Conservation (phyloP, 2,888 invertebrate genomes). For the Drosophila maculinotata region DNA sequence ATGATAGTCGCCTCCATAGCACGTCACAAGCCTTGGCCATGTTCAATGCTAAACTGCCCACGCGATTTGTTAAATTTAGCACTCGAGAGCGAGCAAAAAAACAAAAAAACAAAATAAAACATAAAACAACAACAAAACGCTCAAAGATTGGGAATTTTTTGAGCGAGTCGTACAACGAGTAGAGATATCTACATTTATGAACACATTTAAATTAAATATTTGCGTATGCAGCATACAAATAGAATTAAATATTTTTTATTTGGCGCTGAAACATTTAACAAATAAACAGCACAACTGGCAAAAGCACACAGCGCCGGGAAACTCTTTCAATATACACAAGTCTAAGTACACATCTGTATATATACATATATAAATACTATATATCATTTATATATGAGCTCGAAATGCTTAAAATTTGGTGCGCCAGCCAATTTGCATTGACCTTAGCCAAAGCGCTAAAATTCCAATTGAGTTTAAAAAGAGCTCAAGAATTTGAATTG, state of each 20-base stretch:
- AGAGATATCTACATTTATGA: slow-evolving; percentile 32
- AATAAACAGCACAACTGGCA: slow-evolving; percentile 43
- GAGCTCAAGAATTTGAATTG: slow-evolving; percentile 60
- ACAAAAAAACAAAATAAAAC: slow-evolving; percentile 15
- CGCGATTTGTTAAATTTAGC: slow-evolving; percentile 77
- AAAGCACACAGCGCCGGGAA: slow-evolving; percentile 26
- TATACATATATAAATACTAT: slow-evolving; percentile 2
- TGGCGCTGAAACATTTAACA: slow-evolving; percentile 43
- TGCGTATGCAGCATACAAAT: slow-evolving; percentile 44
- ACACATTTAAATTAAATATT: slow-evolving; percentile 53
- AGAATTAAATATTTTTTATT: slow-evolving; percentile 44
- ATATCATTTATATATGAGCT: slow-evolving; percentile 5
- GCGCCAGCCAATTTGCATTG: slow-evolving; percentile 68
- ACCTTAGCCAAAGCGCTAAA: slow-evolving; percentile 62
- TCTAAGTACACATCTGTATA: slow-evolving; percentile 1
- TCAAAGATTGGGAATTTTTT: slow-evolving; percentile 46
- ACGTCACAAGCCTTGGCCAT: slow-evolving; percentile 76
- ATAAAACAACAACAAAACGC: slow-evolving; percentile 16
- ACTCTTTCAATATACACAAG: slow-evolving; percentile 35
- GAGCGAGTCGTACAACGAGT: slow-evolving; percentile 31
- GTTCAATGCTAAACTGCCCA: slow-evolving; percentile 73
- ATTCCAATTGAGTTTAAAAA: slow-evolving; percentile 63
- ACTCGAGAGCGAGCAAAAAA: slow-evolving; percentile 29
- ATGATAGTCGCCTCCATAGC: slow-evolving; percentile 35
- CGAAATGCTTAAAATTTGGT: slow-evolving; percentile 33